Percentiles rank a stretch among this genome's conserved stretches.
Evolutionary conservation across 2,797 vertebrate species (phyloP).

Genomic region (Orestias chungarensis): DNA sequence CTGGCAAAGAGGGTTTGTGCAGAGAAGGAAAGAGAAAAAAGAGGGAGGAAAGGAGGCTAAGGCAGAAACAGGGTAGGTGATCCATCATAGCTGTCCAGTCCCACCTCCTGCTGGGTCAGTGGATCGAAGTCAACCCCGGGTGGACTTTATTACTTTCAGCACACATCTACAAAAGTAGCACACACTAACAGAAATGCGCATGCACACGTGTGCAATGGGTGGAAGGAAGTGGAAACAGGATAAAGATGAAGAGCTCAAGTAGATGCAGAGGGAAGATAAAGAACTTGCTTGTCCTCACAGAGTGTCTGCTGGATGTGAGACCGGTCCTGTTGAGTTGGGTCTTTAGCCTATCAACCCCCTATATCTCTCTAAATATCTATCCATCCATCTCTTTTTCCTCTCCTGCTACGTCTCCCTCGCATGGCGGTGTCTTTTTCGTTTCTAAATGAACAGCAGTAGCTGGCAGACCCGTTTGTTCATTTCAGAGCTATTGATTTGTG

Average conservation of each 20-base stretch:
- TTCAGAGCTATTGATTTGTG: slow-evolving; percentile 94
- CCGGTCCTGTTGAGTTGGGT: slow-evolving; percentile 69
- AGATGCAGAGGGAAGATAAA: slow-evolving; percentile 72
- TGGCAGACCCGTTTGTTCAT: slow-evolving; percentile 91
- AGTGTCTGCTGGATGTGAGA: slow-evolving; percentile 66
- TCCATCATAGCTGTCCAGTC: slow-evolving; percentile 93
- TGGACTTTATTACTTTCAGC: slow-evolving; percentile 93
- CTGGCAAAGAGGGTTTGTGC: slow-evolving; percentile 65
- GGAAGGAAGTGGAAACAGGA: slow-evolving; percentile 79
- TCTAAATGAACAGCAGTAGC: slow-evolving; percentile 90
- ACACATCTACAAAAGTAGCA: slow-evolving; percentile 61
- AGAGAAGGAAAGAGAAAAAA: slow-evolving; percentile 51
- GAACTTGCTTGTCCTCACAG: slow-evolving; percentile 78
- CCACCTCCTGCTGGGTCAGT: slow-evolving; percentile 88
- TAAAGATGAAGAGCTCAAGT: slow-evolving; percentile 67
- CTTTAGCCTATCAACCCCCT: slow-evolving; percentile 78
- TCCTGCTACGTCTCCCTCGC: slow-evolving; percentile 37
- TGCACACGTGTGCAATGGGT: slow-evolving; percentile 26
- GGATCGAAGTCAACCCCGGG: slow-evolving; percentile 88
- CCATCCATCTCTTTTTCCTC: slow-evolving; percentile 61
- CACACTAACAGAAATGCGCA: slow-evolving; percentile 30
- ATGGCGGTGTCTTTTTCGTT: slow-evolving; percentile 79
- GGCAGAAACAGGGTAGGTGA: slow-evolving; percentile 84
- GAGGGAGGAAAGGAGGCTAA: slow-evolving; percentile 64
- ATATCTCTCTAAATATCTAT: slow-evolving; percentile 71